Conservation (phyloP, 2,888 invertebrate species). For the Seira ritae region DNA sequence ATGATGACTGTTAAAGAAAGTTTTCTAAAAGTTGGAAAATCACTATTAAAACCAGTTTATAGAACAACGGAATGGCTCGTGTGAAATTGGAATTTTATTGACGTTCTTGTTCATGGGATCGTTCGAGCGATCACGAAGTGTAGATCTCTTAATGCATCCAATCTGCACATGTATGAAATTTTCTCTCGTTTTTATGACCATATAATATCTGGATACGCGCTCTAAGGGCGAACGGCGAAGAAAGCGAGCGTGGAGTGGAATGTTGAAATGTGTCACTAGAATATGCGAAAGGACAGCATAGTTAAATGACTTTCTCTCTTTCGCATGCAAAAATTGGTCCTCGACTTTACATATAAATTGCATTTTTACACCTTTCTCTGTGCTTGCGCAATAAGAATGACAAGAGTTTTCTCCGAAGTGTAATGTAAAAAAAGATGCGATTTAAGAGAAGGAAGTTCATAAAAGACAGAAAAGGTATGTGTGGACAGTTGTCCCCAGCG, state of each 20-base stretch:
- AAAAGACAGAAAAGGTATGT: too few species aligned
- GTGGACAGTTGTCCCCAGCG: too few species aligned
- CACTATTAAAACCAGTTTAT: neutral
- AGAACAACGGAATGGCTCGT: neutral
- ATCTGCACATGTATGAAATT: neutral
- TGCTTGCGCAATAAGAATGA: neutral
- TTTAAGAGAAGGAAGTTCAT: neutral
- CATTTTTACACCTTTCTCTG: conserved; percentile 34
- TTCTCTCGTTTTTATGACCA: conserved; percentile 13
- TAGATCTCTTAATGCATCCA: neutral
- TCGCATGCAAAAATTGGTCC: conserved; percentile 49
- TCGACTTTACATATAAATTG: conserved; percentile 62
- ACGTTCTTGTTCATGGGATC: too few species aligned
- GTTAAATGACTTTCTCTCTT: conserved; percentile 41
- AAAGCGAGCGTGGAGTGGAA: neutral
- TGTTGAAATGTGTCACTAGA: neutral
- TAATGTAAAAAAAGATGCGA: neutral
- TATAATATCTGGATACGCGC: neutral
- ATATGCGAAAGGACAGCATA: neutral
- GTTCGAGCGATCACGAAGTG: too few species aligned
- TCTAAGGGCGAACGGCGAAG: too few species aligned
- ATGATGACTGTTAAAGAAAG: neutral
- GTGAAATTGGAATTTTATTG: neutral
- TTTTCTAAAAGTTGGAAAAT: neutral
- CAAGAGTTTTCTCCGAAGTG: neutral